Conservation (phyloP, 2,113 vertebrate genomes). For the Falco punctatus region DNA sequence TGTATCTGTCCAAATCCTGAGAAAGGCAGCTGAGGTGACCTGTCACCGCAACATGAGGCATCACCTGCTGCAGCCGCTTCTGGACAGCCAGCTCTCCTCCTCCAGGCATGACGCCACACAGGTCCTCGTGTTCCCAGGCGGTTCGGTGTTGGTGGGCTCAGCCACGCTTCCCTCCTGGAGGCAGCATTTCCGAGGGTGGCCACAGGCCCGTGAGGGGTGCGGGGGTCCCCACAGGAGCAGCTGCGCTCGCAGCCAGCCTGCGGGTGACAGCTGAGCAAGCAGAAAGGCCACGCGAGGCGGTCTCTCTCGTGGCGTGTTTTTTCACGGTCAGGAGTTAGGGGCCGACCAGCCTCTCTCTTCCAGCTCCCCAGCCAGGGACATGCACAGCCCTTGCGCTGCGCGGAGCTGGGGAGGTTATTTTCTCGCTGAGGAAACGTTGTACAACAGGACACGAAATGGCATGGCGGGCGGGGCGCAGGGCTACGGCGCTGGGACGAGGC, state of each 20-base stretch:
- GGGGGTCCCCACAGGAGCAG: accelerated
- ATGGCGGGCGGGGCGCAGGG: accelerated
- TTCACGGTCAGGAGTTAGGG: accelerated
- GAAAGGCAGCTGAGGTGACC: neutral
- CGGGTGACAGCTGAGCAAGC: neutral
- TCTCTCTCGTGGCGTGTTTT: neutral
- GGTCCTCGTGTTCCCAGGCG: neutral
- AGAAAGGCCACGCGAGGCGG: neutral
- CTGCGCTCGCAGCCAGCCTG: neutral
- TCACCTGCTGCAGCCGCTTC: neutral
- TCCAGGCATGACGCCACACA: neutral
- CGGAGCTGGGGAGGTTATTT: accelerated
- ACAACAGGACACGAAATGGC: neutral
- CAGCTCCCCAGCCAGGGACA: neutral
- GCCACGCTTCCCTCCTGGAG: neutral
- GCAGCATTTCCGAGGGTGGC: accelerated
- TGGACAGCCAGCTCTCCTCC: neutral
- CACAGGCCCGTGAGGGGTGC: accelerated
- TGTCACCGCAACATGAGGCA: too few species aligned
- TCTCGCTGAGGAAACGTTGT: neutral
- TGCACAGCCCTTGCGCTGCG: neutral
- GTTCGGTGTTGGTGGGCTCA: accelerated
- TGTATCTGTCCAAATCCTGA: accelerated
- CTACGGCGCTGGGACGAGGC: accelerated
- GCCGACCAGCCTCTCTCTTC: too few species aligned